These are phyloP conservation scores for Leucosticte australis DNA, from an alignment of 2,113 vertebrate genomes.

Conservation along the genomic window DNA sequence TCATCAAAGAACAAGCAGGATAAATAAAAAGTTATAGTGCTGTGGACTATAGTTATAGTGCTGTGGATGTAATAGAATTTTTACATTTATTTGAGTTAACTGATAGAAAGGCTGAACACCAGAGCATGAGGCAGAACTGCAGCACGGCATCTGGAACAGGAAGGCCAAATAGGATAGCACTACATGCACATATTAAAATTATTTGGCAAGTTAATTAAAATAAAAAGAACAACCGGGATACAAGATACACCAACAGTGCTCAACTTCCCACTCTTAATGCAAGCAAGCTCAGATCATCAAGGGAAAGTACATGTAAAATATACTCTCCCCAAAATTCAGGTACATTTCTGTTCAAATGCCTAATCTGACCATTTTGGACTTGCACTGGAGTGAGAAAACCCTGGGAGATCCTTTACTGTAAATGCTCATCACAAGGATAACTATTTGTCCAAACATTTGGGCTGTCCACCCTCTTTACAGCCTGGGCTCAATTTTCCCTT, in stretches of 20 bases:
- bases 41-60: background rate
- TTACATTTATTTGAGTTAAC: background rate
- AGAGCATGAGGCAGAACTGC: background rate
- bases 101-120: background rate
- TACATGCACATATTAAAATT: background rate
- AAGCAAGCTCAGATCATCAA: background rate
- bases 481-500: background rate
- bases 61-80: background rate
- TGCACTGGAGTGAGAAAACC: background rate
- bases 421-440: background rate
- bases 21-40: constrained; percentile 25
- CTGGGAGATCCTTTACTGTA: background rate
- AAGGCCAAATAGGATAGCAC: background rate
- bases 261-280: background rate
- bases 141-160: background rate
- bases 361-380: background rate
- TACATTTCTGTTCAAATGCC: background rate
- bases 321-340: background rate
- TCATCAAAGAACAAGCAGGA: constrained; percentile 41
- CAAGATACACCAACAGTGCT: background rate
- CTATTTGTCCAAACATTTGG: background rate
- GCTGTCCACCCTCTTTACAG: background rate
- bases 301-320: background rate
- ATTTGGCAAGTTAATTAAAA: background rate
- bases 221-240: background rate